Evolutionary conservation across 2,888 invertebrate genomes (phyloP).

Genomic region (Sphecodes monilicornis): DNA sequence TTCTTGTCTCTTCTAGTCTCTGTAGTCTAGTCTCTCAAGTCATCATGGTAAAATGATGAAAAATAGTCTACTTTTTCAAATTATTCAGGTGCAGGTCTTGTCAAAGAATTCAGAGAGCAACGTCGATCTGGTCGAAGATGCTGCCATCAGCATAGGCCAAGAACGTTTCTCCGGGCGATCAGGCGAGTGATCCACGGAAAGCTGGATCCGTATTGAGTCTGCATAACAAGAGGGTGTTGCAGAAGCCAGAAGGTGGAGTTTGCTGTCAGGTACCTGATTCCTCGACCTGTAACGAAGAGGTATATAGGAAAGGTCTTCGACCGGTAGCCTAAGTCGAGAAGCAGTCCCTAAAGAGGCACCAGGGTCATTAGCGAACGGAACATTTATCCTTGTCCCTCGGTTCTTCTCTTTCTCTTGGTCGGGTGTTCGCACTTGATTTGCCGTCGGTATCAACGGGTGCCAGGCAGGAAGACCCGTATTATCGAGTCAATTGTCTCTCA

Average conservation of each 20-base stretch:
- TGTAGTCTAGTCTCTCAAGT: too few species aligned
- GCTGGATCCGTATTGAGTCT: conserved; percentile 29
- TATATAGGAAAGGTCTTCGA: conserved; percentile 70
- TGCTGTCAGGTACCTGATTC: conserved; percentile 70
- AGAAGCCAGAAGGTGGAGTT: conserved; percentile 71
- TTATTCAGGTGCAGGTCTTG: background rate
- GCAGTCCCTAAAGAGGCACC: conserved; percentile 72
- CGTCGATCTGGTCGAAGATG: background rate
- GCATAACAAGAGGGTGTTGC: conserved; percentile 52
- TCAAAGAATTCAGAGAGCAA: background rate
- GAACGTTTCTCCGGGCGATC: conserved; percentile 8
- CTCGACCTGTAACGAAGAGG: conserved; percentile 63
- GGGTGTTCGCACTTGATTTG: conserved; percentile 81
- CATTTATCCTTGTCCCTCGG: conserved; percentile 77
- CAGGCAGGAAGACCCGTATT: conserved; percentile 84
- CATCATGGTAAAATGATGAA: too few species aligned
- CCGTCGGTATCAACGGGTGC: conserved; percentile 84
- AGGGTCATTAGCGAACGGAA: conserved; percentile 79
- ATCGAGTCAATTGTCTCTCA: conserved; percentile 84
- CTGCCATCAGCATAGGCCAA: background rate
- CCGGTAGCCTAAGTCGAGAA: conserved; percentile 74
- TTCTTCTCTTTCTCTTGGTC: conserved; percentile 66
- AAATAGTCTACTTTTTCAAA: background rate
- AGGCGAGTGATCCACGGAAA: conserved; percentile 24
- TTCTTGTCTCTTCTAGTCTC: too few species aligned